Percentiles rank a stretch among this genome's conserved stretches.
phyloP scores from a whole-genome alignment of 2,888 invertebrate genomes.

The Hyppa rectilinea region DNA sequence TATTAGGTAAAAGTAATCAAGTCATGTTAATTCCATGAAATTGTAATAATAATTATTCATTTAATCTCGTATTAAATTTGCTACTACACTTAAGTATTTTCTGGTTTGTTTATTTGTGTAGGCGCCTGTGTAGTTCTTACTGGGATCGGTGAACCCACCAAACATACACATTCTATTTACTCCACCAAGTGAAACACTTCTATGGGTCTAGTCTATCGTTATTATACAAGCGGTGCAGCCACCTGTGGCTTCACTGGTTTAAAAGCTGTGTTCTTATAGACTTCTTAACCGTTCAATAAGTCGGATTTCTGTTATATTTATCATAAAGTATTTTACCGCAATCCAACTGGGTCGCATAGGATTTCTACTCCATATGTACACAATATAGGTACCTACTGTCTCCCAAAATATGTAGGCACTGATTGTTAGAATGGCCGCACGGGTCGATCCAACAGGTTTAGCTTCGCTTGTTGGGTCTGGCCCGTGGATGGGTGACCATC shows the following conservation, averaged over 20 bases:
- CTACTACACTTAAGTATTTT: slow-evolving; percentile 17
- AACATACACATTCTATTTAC: not conserved
- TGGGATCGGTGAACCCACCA: not conserved
- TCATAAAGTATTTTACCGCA: not conserved
- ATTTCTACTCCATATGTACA: not conserved
- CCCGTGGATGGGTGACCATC: too few species aligned
- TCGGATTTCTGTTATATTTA: not conserved
- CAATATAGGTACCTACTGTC: too few species aligned
- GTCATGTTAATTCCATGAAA: slow-evolving; percentile 21
- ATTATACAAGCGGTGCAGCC: not conserved
- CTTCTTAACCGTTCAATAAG: not conserved
- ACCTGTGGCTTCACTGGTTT: slow-evolving; percentile 22
- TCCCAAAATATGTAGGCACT: not conserved
- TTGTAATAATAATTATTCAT: slow-evolving; percentile 20
- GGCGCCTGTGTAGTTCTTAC: not conserved
- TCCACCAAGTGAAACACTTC: too few species aligned
- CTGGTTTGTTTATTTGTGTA: slow-evolving; percentile 9
- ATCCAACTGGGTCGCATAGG: not conserved
- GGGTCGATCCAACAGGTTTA: too few species aligned
- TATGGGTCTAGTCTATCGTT: too few species aligned
- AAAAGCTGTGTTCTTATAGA: not conserved
- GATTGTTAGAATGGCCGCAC: too few species aligned
- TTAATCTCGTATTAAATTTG: slow-evolving; percentile 29
- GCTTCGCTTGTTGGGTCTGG: too few species aligned
- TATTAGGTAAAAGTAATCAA: slow-evolving; percentile 43